A percentile compares a stretch with the other conserved stretches of the same genome.
Evolutionary conservation across 2,113 vertebrate species (phyloP).

Genomic region (Agelaius phoeniceus): DNA sequence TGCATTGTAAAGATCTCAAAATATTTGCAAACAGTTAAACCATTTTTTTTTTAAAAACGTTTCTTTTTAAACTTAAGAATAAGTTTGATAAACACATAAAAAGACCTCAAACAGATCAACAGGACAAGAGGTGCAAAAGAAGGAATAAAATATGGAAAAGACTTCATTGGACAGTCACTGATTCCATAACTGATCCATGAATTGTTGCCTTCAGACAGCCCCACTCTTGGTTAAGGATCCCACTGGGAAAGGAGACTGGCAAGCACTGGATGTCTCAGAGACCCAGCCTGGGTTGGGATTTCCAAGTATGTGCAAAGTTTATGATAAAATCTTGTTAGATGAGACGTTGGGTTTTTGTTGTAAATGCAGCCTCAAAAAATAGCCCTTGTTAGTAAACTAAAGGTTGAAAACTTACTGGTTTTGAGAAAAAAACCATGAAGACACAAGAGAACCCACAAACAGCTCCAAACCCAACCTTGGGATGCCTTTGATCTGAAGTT

Average conservation of each 20-base stretch:
- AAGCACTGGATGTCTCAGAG: conserved; percentile 20
- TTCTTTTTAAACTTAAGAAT: conserved; percentile 87
- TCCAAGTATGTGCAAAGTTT: conserved; percentile 40
- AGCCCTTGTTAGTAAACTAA: conserved; percentile 44
- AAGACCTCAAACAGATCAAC: conserved; percentile 88
- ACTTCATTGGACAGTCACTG: conserved; percentile 21
- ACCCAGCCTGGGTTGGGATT: conserved; percentile 27
- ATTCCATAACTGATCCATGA: conserved; percentile 8
- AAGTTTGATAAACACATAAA: conserved; percentile 86
- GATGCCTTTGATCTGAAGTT: background rate
- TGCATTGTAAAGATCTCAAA: conserved; percentile 50
- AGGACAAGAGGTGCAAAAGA: conserved; percentile 72
- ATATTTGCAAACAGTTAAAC: conserved; percentile 69
- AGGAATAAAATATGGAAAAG: conserved; percentile 31
- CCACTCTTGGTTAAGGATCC: conserved; percentile 48
- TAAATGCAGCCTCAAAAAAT: conserved; percentile 50
- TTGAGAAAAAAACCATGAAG: background rate
- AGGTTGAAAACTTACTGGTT: background rate
- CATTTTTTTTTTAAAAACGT: background rate
- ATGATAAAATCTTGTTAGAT: conserved; percentile 12
- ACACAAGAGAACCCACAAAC: background rate
- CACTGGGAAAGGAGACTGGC: conserved; percentile 47
- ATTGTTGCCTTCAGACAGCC: conserved; percentile 13
- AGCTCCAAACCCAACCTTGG: background rate
- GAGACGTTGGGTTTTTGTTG: background rate